Conservation (phyloP, 1,140 invertebrate species). For the Amyelois transitella region DNA sequence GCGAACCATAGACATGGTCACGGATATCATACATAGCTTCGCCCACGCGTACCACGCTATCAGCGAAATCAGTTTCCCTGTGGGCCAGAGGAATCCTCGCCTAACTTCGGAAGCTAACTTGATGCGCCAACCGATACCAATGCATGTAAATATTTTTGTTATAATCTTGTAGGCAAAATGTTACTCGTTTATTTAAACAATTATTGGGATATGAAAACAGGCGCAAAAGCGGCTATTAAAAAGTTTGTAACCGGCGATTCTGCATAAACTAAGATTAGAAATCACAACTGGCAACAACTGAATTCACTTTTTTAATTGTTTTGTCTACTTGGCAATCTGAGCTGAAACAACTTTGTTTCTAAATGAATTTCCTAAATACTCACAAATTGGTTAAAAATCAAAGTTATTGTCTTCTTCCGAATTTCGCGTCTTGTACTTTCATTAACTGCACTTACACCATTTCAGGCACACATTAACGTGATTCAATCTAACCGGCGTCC, state of each 20-base stretch:
- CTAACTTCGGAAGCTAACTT: constrained; percentile 32
- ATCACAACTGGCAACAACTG: no score
- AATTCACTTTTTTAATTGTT: no score
- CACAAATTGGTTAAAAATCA: no score
- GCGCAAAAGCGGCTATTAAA: no score
- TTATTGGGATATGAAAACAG: no score
- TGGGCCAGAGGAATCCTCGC: constrained; percentile 22
- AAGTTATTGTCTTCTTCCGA: no score
- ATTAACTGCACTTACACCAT: neutral
- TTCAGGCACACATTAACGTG: constrained; percentile 40
- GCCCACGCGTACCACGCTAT: constrained; percentile 91
- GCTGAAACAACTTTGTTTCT: neutral
- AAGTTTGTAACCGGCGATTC: no score
- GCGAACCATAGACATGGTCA: constrained; percentile 81
- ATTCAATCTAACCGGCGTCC: constrained; percentile 23
- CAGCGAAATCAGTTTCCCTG: constrained; percentile 78
- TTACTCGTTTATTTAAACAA: neutral
- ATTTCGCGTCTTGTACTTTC: neutral
- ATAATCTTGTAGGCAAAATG: neutral
- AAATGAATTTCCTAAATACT: no score
- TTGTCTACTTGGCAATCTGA: no score
- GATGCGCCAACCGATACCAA: constrained; percentile 22
- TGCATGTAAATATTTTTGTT: constrained; percentile 26
- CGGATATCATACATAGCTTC: constrained; percentile 87
- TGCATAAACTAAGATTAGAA: no score